Evolutionary conservation across 2,888 invertebrate genomes (phyloP).

Genomic region (Drosophila melanocephala): DNA sequence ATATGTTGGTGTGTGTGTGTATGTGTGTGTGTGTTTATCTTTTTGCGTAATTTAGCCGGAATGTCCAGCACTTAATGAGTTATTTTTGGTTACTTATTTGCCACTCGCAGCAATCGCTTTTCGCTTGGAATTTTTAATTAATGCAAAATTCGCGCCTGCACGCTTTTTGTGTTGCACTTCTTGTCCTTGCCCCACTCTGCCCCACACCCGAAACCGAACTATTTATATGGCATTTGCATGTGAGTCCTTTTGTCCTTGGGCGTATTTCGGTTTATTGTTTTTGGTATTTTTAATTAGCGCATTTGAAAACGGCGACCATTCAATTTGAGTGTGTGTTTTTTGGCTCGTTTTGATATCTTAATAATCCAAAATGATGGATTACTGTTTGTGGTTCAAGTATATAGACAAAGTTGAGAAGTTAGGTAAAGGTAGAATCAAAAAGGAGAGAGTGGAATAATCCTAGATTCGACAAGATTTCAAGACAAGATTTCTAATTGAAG

Average conservation of each 20-base stretch:
- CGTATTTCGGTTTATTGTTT: slow-evolving; percentile 28
- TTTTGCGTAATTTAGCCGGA: slow-evolving; percentile 65
- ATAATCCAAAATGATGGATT: neutral
- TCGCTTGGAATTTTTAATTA: slow-evolving; percentile 82
- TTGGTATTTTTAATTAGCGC: slow-evolving; percentile 56
- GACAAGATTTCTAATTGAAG: neutral
- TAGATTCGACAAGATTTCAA: too few species aligned
- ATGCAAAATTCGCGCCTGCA: slow-evolving; percentile 61
- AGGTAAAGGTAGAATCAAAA: too few species aligned
- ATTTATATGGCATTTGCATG: slow-evolving; percentile 62
- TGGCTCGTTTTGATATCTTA: neutral
- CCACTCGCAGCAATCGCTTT: slow-evolving; percentile 57
- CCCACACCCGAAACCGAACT: slow-evolving; percentile 34
- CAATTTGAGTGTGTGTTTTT: neutral
- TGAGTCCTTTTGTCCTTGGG: slow-evolving; percentile 41
- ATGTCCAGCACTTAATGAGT: slow-evolving; percentile 84
- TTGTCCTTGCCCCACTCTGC: slow-evolving; percentile 16
- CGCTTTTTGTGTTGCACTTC: slow-evolving; percentile 42
- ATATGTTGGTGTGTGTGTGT: neutral
- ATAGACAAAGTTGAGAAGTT: neutral
- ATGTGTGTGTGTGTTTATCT: slow-evolving; percentile 20
- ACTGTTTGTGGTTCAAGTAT: neutral
- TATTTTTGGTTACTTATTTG: slow-evolving; percentile 72
- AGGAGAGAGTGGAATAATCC: too few species aligned
- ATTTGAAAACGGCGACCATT: neutral